phyloP scores from a whole-genome alignment of 1,140 invertebrate genomes.

The Capitella teleta region DNA sequence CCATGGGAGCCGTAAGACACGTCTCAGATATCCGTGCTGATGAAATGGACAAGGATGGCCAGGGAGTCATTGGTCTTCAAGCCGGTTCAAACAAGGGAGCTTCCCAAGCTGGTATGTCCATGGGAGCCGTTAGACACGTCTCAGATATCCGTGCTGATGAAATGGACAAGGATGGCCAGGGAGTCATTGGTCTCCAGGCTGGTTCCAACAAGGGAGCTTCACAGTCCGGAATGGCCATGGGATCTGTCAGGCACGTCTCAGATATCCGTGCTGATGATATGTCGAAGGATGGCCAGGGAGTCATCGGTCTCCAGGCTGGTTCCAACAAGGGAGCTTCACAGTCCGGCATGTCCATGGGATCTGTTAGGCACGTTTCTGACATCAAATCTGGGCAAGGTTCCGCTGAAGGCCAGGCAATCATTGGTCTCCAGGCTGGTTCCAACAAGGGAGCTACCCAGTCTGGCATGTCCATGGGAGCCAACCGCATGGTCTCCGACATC shows the following conservation, averaged over 20 bases:
- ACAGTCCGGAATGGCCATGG: slow-evolving; percentile 68
- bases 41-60: slow-evolving; percentile 46
- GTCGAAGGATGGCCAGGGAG: slow-evolving; percentile 50
- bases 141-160: slow-evolving; percentile 33
- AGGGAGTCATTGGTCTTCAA: slow-evolving; percentile 80
- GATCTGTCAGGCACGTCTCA: slow-evolving; percentile 47
- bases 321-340: slow-evolving; percentile 20
- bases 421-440: slow-evolving; percentile 68
- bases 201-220: slow-evolving; percentile 17
- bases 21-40: slow-evolving; percentile 25
- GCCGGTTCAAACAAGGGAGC: slow-evolving; percentile 86
- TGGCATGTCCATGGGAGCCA: slow-evolving; percentile 79
- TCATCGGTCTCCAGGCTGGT: slow-evolving; percentile 78
- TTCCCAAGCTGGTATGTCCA: slow-evolving; percentile 84
- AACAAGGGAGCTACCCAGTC: slow-evolving; percentile 27
- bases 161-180: slow-evolving; percentile 52
- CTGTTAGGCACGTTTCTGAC: slow-evolving; percentile 39
- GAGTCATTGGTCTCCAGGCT: slow-evolving; percentile 83
- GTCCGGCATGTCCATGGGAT: slow-evolving; percentile 75
- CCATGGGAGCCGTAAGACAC: slow-evolving; percentile 54
- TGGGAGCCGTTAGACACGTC: slow-evolving; percentile 66
- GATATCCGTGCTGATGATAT: slow-evolving; percentile 26
- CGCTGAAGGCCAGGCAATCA: slow-evolving; percentile 58
- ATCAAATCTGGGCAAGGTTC: slow-evolving; percentile 7
- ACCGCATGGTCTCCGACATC: slow-evolving; percentile 16